Conservation (phyloP, 1,140 invertebrate genomes). For the Drosophila nebulosa region DNA sequence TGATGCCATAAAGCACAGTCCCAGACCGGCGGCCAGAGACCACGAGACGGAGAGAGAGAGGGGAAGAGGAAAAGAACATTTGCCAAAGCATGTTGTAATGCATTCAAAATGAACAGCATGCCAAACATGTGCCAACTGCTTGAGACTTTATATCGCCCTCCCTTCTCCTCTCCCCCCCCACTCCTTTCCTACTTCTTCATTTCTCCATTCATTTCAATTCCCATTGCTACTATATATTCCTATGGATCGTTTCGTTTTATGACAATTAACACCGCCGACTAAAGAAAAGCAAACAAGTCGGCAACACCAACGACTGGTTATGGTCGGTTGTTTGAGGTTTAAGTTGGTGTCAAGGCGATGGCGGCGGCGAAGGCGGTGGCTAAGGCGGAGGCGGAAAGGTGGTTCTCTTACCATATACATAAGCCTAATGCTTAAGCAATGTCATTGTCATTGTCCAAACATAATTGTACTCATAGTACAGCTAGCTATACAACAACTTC, state of each 20-base stretch:
- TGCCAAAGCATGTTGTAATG: conserved; percentile 57
- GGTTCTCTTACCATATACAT: conserved; percentile 29
- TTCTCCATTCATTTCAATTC: conserved; percentile 4
- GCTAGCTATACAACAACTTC: neutral
- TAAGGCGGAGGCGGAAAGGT: neutral
- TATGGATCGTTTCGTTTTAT: conserved; percentile 71
- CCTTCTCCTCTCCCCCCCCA: neutral
- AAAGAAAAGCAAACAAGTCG: conserved; percentile 21
- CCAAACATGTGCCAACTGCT: conserved; percentile 35
- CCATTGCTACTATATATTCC: conserved; percentile 33
- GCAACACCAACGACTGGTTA: conserved; percentile 17
- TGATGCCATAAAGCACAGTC: conserved; percentile 64
- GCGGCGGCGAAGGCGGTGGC: neutral
- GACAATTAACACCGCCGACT: conserved; percentile 65
- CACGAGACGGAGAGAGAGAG: neutral
- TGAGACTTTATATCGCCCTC: too few relatives aligned
- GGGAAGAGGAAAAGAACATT: conserved; percentile 10
- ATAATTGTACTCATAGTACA: conserved; percentile 11
- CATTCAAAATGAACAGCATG: conserved; percentile 40
- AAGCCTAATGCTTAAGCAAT: neutral
- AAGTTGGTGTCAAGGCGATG: too few relatives aligned
- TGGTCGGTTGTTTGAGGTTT: conserved; percentile 27
- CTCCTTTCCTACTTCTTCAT: neutral
- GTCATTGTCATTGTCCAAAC: conserved; percentile 4
- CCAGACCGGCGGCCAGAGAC: conserved; percentile 3